Evolutionary conservation across 2,797 vertebrate genomes (phyloP), one percentile per base, ranked within the genome.

Genomic region (Coracias cyanogaster): DNA sequence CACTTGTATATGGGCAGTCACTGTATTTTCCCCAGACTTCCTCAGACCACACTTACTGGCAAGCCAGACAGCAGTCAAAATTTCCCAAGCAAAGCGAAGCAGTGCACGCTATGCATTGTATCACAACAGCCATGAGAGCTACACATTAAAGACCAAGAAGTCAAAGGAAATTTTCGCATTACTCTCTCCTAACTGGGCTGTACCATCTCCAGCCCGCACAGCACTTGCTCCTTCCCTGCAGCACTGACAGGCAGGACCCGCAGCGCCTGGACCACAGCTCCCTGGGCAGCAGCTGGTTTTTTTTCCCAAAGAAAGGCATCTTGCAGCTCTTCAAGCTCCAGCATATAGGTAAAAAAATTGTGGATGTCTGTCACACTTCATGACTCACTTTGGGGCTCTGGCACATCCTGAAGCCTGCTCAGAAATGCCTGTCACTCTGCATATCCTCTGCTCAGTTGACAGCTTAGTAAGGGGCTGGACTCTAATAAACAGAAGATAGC

Each of bases 371-470:
- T 94, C 90, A 93, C 74, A 87, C 67, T 43, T 92, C 52, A 15
- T 58, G 77, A 55, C 72, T 93, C 83, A 89, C 62, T 90, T 37
- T 92, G 55, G 55, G 52, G 60, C 64, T 61, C 64, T 84, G 73
- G 66, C 66, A 77, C 55, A 70, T 90, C 58, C 80, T 2, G 7
- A 86, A 93, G 39, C 55, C 70, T 73, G 14, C 51, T 87, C 91
- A 87, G 65, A 91, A 94, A 89, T 45, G 65, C 89, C 70, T 94
- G 82, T 94, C 93, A 90, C 55, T 85, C 87, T 85, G 52, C 37
- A 82, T 82, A 83, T 62, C 74, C 81, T 89, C 81, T 89, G 64
- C n/a, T 86, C 0, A 0, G 43, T 70, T 95, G 83, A 91, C 71
- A 92, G 79, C 51, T 89, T 81, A 52, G 81, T 43, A 70, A 92